phyloP scores from a whole-genome alignment of 2,888 invertebrate genomes.

The Opisthograptis luteolata region DNA sequence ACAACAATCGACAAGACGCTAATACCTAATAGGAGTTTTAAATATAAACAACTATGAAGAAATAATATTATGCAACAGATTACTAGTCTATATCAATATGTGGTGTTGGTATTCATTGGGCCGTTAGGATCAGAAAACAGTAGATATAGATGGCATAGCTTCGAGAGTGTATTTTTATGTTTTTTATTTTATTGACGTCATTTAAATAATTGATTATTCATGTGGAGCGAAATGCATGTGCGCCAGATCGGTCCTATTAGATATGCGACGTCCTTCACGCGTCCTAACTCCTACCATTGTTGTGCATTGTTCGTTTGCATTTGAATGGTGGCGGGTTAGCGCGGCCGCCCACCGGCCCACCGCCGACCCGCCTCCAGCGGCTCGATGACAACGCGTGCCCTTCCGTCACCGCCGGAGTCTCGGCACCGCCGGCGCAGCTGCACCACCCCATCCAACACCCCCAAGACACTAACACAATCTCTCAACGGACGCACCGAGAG shows the following conservation, averaged over 20 bases:
- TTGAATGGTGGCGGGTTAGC: slow-evolving; percentile 73
- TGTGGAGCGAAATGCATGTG: slow-evolving; percentile 77
- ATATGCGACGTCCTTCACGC: slow-evolving; percentile 82
- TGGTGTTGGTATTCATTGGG: slow-evolving; percentile 64
- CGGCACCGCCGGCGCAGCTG: slow-evolving; percentile 29
- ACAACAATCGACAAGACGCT: slow-evolving; percentile 80
- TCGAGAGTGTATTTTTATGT: slow-evolving; percentile 69
- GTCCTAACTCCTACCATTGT: slow-evolving; percentile 83
- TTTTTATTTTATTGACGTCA: slow-evolving; percentile 73
- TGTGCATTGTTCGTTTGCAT: slow-evolving; percentile 77
- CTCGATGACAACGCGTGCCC: slow-evolving; percentile 52
- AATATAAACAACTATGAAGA: slow-evolving; percentile 81
- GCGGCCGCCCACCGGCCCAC: slow-evolving; percentile 69
- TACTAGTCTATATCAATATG: slow-evolving; percentile 68
- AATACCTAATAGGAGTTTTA: slow-evolving; percentile 82
- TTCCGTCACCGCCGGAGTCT: slow-evolving; percentile 32
- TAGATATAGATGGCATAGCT: slow-evolving; percentile 49
- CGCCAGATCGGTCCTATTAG: slow-evolving; percentile 75
- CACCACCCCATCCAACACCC: slow-evolving; percentile 30
- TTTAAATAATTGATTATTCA: slow-evolving; percentile 84
- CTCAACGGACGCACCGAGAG: slow-evolving; percentile 16
- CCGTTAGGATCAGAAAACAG: slow-evolving; percentile 51
- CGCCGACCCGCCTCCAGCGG: slow-evolving; percentile 59
- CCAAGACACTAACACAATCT: slow-evolving; percentile 12
- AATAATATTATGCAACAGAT: slow-evolving; percentile 83